Evolutionary conservation across 2,113 vertebrate species (phyloP).

Genomic region (Carassius gibelio): DNA sequence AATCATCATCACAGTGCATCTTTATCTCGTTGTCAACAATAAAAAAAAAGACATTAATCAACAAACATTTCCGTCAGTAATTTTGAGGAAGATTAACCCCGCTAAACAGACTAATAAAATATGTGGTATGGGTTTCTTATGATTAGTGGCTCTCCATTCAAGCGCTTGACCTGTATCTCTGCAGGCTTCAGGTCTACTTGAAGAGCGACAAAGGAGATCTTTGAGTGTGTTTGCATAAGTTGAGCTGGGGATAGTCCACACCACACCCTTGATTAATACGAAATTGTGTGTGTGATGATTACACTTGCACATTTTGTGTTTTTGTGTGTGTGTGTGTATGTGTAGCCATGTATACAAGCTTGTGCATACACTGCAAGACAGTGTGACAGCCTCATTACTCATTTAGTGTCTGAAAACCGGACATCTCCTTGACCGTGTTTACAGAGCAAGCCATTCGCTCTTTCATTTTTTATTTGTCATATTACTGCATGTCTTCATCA

Average conservation of each 20-base stretch:
- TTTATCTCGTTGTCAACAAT: not conserved
- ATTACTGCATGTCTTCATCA: conserved; percentile 72
- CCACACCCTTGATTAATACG: conserved; percentile 26
- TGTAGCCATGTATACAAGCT: conserved; percentile 12
- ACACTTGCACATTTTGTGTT: not conserved
- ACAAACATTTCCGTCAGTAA: not conserved
- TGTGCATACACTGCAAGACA: conserved; percentile 67
- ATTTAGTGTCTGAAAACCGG: conserved; percentile 70
- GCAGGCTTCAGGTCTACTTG: conserved; percentile 29
- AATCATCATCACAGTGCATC: not conserved
- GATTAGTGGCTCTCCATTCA: not conserved
- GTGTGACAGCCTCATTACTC: conserved; percentile 72
- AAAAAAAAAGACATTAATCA: not conserved
- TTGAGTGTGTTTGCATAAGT: conserved; percentile 37
- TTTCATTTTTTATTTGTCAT: conserved; percentile 72
- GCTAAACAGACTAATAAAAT: not conserved
- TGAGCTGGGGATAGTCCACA: conserved; percentile 27
- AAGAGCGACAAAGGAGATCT: conserved; percentile 34
- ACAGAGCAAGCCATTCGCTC: conserved; percentile 69
- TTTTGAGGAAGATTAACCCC: no score
- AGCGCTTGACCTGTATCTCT: conserved; percentile 31
- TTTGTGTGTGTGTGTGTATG: conserved; percentile 16
- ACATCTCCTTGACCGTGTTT: conserved; percentile 71
- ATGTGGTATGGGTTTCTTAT: not conserved
- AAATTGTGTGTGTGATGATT: conserved; percentile 16